Evolutionary conservation across 2,797 vertebrate genomes (phyloP).

Genomic region (Mergus octosetaceus): DNA sequence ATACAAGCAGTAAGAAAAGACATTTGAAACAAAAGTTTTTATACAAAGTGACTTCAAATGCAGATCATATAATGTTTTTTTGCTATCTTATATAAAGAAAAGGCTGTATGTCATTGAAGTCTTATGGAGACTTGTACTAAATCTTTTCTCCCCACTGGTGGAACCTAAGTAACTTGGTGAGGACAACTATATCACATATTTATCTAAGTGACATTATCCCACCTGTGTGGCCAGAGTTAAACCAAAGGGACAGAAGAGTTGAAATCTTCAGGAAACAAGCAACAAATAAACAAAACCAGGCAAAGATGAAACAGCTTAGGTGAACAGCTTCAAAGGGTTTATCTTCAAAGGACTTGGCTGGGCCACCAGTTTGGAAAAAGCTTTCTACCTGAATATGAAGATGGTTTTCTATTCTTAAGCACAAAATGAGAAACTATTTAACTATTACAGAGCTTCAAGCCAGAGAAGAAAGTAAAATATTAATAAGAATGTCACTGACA

Average conservation of each 20-base stretch:
- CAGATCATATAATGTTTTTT: background rate
- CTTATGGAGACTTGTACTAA: background rate
- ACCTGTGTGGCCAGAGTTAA: background rate
- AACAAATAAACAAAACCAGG: background rate
- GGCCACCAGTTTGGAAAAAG: background rate
- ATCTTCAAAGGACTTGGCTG: background rate
- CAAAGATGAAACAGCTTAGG: background rate
- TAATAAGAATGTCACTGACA: background rate
- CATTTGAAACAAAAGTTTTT: background rate
- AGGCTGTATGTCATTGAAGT: background rate
- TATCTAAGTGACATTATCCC: background rate
- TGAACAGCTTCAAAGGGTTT: background rate
- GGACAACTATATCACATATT: background rate
- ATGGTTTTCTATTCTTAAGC: background rate
- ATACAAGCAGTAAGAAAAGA: background rate
- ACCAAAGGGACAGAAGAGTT: background rate
- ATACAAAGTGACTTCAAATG: background rate
- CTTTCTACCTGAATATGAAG: slow-evolving; percentile 9
- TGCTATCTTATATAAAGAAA: background rate
- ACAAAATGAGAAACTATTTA: slow-evolving; percentile 7
- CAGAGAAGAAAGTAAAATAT: background rate
- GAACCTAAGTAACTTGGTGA: background rate
- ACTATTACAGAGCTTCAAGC: background rate
- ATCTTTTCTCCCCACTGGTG: background rate
- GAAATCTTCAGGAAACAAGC: background rate